Percentiles rank a stretch among this genome's conserved stretches.
These are phyloP conservation scores for Melinopterus prodromus DNA, from an alignment of 2,888 invertebrate species.

Conservation along the genomic window DNA sequence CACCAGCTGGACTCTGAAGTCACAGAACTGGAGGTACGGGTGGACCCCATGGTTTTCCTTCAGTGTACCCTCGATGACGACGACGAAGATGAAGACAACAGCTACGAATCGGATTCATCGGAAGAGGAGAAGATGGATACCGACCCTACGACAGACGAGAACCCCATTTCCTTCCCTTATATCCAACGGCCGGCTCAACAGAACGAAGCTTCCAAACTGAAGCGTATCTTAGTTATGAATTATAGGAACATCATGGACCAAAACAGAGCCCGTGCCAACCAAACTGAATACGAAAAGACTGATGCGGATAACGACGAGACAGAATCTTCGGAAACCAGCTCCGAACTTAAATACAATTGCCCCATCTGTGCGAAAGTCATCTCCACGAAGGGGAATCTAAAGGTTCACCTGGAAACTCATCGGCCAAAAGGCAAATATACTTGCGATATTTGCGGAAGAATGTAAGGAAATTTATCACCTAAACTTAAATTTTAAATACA, in stretches of 20 bases:
- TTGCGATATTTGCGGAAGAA: slow-evolving; percentile 72
- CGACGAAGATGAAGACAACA: slow-evolving; percentile 42
- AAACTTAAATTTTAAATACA: slow-evolving; percentile 24
- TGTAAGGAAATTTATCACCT: slow-evolving; percentile 61
- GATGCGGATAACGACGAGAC: slow-evolving; percentile 25
- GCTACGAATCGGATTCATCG: slow-evolving; percentile 36
- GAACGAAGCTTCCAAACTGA: slow-evolving; percentile 63
- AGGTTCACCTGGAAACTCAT: slow-evolving; percentile 71
- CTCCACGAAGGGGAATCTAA: slow-evolving; percentile 69
- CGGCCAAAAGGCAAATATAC: slow-evolving; percentile 69
- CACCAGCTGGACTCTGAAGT: slow-evolving; percentile 52
- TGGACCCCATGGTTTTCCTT: slow-evolving; percentile 75
- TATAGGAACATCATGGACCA: slow-evolving; percentile 32
- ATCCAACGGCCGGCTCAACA: slow-evolving; percentile 61
- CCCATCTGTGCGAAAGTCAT: slow-evolving; percentile 69
- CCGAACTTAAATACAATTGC: slow-evolving; percentile 59
- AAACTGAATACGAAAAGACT: slow-evolving; percentile 16
- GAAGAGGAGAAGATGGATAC: slow-evolving; percentile 36
- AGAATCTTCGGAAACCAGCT: slow-evolving; percentile 49
- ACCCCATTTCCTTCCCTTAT: slow-evolving; percentile 24
- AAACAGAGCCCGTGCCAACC: neutral
- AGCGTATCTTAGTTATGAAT: slow-evolving; percentile 39
- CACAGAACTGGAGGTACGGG: slow-evolving; percentile 72
- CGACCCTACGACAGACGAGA: slow-evolving; percentile 35
- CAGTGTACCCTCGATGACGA: slow-evolving; percentile 62